Evolutionary conservation across 2,113 vertebrate species (phyloP), one percentile per base, ranked within the genome.

Genomic region (Perca fluviatilis): DNA sequence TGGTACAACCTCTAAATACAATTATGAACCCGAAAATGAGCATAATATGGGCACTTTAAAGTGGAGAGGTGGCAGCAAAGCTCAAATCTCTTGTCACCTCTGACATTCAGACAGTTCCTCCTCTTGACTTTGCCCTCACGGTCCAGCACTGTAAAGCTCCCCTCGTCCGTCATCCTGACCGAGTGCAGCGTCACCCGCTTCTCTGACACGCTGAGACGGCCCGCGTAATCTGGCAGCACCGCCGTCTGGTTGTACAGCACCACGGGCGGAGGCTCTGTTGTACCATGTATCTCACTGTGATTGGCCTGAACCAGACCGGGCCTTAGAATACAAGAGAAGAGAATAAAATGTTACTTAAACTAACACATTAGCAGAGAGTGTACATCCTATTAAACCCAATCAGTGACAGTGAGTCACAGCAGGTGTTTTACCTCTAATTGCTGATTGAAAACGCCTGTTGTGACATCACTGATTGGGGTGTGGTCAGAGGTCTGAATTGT

Each of bases 41-140:
- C 27, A 27, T 27, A 27, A 27, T 27, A 27, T 27, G 27, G 27
- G 27, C 27, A 27, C 27, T 27, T 27, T 27, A 15, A 50, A 30
- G 9, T 33, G 30, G n/a, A 30, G 13, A 40, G 58, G 76, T 77
- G 11, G 65, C 62, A 40, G 57, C 19, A 1, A 33, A 43, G 33
- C 62, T 18, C 30, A 8, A 13, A 58, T 58, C 57, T 27, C 64
- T 53, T 13, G 88, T 90, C 74, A 96, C 95, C 94, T 93, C 86
- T 91, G 74, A 96, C 93, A 16, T 95, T 95, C 51, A 96, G 91
- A 0, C 95, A 96, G 73, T 89, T 93, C 88, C 86, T 94, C 78
- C 73, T 88, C 73, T 73, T 56, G 66, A 92, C 80, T 75, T 93
- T 93, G 30, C 85, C 92, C 7, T 94, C 88, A 0, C 30, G 82